Conservation (phyloP, 2,113 vertebrate species). For the Ahaetulla prasina region DNA sequence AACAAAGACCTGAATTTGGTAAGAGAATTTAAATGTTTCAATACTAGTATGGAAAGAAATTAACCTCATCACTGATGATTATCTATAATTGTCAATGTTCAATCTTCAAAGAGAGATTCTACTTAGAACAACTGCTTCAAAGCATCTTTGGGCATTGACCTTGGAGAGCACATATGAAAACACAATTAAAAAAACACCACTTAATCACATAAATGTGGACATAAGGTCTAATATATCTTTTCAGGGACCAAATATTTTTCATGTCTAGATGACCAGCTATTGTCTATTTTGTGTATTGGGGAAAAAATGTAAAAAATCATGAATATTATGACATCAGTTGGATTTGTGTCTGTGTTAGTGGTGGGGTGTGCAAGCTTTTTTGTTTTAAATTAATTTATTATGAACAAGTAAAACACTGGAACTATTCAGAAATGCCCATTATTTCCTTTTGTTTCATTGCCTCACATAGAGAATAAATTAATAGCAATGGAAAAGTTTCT, state of each 20-base stretch:
- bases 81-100: background rate
- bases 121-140: background rate
- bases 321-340: background rate
- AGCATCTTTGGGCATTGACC: background rate
- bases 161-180: background rate
- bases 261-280: background rate
- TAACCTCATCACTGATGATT: background rate
- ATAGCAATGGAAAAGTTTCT: background rate
- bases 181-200: background rate
- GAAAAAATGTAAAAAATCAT: background rate
- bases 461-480: background rate
- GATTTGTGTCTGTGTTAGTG: background rate
- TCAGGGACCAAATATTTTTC: background rate
- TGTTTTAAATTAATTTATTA: background rate
- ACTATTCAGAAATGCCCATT: background rate
- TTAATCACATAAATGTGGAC: background rate
- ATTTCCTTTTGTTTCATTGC: background rate
- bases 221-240: background rate
- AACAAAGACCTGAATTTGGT: background rate
- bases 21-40: background rate
- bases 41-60: background rate
- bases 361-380: background rate
- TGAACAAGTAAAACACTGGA: background rate
- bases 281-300: background rate
- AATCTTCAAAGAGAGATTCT: background rate